These are phyloP conservation scores for Mamestra brassicae DNA, from an alignment of 2,888 invertebrate species.

Conservation along the genomic window DNA sequence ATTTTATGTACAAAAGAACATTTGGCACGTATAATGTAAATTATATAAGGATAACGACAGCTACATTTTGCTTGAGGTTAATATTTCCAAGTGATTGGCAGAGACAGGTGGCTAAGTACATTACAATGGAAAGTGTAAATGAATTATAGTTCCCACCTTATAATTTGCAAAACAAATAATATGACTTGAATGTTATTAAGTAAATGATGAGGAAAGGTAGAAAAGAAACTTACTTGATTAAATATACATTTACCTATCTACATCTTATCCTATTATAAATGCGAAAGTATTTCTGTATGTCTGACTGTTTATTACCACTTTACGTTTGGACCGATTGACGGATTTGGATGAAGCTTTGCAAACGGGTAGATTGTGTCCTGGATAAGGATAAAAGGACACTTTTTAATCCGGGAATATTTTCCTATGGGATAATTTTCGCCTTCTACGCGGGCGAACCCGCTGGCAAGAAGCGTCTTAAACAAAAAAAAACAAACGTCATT, in stretches of 20 bases:
- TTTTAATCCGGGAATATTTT: too few species aligned
- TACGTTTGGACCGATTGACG: too few species aligned
- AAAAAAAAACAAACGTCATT: conserved; percentile 38
- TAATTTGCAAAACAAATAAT: conserved; percentile 48
- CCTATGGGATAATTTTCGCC: too few species aligned
- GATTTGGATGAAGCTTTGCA: too few species aligned
- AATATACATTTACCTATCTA: neutral
- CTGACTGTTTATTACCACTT: too few species aligned
- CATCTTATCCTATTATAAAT: neutral
- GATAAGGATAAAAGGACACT: too few species aligned
- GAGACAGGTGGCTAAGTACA: conserved; percentile 57
- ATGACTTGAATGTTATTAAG: conserved; percentile 24
- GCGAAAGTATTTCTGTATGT: too few species aligned
- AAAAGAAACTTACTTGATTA: conserved; percentile 1
- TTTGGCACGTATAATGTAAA: conserved; percentile 65
- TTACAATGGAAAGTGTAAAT: conserved; percentile 44
- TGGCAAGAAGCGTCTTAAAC: too few species aligned
- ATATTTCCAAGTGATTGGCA: conserved; percentile 59
- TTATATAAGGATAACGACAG: conserved; percentile 39
- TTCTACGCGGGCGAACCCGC: too few species aligned
- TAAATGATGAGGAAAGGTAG: conserved; percentile 4
- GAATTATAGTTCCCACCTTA: conserved; percentile 23
- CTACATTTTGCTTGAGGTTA: conserved; percentile 53
- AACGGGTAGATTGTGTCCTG: too few species aligned
- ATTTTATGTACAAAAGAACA: conserved; percentile 71